Percentiles rank a stretch among this genome's conserved stretches.
Conservation (phyloP, 2,888 invertebrate species). For the Andrena dorsata region DNA sequence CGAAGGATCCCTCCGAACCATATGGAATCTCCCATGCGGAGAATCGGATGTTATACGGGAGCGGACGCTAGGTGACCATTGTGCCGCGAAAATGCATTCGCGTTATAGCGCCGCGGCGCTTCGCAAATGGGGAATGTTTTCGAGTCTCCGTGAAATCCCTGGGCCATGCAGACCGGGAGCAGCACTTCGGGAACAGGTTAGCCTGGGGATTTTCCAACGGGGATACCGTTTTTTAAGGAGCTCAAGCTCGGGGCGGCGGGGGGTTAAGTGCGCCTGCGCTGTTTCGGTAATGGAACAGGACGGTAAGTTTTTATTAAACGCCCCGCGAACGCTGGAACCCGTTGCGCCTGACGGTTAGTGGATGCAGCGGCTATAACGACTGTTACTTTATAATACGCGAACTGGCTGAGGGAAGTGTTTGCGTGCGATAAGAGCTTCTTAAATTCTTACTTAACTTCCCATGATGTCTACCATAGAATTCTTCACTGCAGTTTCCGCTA, state of each 20-base stretch:
- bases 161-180: not conserved
- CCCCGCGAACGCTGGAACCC: not conserved
- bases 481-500: too few relatives aligned
- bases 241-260: not conserved
- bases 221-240: not conserved
- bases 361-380: not conserved
- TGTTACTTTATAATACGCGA: not conserved
- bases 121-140: conserved; percentile 28
- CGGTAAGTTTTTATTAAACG: conserved; percentile 10
- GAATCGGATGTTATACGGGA: conserved; percentile 41
- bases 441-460: too few relatives aligned
- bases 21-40: conserved; percentile 52
- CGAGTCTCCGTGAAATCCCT: conserved; percentile 2
- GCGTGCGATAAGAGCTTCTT: too few relatives aligned
- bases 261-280: not conserved
- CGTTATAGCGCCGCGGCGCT: not conserved
- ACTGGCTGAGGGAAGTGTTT: not conserved
- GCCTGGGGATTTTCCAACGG: not conserved
- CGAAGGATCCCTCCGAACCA: conserved; percentile 39
- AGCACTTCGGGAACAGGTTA: not conserved
- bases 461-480: too few relatives aligned
- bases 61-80: conserved; percentile 5
- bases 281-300: conserved; percentile 11
- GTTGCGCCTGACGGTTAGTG: not conserved
- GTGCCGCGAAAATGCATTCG: conserved; percentile 14